These are phyloP conservation scores for Ianthella basta DNA, from an alignment of 37 sponge, comb jelly and placozoan species.

Conservation along the genomic window DNA sequence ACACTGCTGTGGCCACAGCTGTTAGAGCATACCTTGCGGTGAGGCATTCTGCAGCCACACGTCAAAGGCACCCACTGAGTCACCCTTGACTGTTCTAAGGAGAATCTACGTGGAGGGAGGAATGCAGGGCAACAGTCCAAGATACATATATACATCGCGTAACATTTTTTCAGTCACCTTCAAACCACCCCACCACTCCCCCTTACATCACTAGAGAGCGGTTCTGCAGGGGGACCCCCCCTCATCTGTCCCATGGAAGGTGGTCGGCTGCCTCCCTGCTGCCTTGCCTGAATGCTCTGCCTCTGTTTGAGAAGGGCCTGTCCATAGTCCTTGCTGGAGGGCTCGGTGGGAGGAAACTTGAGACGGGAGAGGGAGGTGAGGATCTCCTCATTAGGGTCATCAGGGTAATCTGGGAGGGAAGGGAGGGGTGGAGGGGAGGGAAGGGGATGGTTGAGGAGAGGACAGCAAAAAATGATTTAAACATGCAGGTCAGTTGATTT, in stretches of 20 bases:
- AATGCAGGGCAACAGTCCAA: too few species aligned
- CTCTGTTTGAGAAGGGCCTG: slow-evolving; percentile 37
- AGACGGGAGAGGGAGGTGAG: slow-evolving; percentile 20
- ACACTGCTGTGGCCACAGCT: background rate
- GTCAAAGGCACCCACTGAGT: slow-evolving; percentile 32
- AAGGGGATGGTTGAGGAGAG: too few species aligned
- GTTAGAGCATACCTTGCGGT: slow-evolving; percentile 50
- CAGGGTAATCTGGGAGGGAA: background rate
- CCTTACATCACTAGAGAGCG: background rate
- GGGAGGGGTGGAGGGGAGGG: background rate
- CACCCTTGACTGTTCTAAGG: slow-evolving; percentile 37
- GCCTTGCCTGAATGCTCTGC: background rate
- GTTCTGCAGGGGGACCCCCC: background rate
- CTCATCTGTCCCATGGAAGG: background rate
- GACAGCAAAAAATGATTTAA: background rate
- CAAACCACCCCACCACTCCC: too few species aligned
- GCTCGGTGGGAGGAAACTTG: slow-evolving; percentile 53
- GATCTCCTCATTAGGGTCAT: slow-evolving; percentile 52
- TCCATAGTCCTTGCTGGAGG: slow-evolving; percentile 76
- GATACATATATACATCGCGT: too few species aligned
- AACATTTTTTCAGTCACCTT: too few species aligned
- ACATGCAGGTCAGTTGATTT: background rate
- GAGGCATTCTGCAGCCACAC: slow-evolving; percentile 66
- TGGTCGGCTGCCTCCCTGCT: slow-evolving; percentile 4
- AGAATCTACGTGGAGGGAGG: slow-evolving; percentile 27